Evolutionary conservation across 1,140 invertebrate genomes (phyloP), one percentile per base, ranked within the genome.

Genomic region (Prorops nasuta): DNA sequence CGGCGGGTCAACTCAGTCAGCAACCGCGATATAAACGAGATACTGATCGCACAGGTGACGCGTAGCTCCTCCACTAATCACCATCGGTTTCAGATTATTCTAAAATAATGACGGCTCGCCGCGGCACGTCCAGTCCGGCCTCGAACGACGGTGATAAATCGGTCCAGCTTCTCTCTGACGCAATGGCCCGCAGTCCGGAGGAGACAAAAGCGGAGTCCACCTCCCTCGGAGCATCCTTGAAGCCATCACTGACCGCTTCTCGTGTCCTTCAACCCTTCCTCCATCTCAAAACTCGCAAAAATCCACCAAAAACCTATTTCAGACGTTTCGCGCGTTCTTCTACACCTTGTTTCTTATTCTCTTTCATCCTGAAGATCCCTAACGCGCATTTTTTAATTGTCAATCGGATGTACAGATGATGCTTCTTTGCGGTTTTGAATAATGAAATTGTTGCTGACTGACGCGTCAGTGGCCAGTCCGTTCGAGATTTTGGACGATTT

Each of bases 81-180:
- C 73, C 72, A 77, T 77, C 66, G 75, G 72, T 75, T 77, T 75
- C 71, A 76, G 73, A 77, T 77, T 77, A 77, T 76, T 76, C 71
- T 72, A 63, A 76, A 77, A 77, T 76, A 74, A 76, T 74, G 71
- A 76, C 60, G 60, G 60, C 60, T 64, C 60, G 70, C 69, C 62
- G 50, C 53, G 51, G 35, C 57, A 53, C 47, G 57, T 53, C 49
- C 24, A 10, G 24, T 10, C 10, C 24, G n/a, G 42, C 24, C 15
- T 15, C 31, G 50, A 43, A 44, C 44, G n/a, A 52, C 50, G 40
- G 55, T 69, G 66, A 69, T 67, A 67, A 69, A 69, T 69, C 63
- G 56, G 47, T 22, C 44, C 34, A 16, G 36, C 45, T 10, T 28
- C 24, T n/a, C n/a, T n/a, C 4, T 28, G 24, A 28, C 24, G 24